Evolutionary conservation across 2,113 vertebrate species (phyloP), one percentile per base, ranked within the genome.

Genomic region (Mesoclemmys tuberculata): DNA sequence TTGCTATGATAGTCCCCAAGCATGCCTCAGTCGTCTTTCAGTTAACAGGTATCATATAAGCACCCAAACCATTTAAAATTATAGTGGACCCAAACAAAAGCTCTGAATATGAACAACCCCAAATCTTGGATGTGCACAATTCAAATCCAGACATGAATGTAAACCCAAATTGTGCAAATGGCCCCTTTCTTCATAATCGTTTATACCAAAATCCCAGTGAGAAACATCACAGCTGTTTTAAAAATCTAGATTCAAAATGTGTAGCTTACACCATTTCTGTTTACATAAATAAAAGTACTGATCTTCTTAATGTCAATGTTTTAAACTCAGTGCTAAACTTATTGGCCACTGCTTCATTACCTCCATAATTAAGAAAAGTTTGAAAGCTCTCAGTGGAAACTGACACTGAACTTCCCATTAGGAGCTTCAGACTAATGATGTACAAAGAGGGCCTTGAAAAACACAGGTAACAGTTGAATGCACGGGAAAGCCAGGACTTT

Each of bases 31-130:
- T 89, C 88, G 81, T 61, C 6, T 26, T 85, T 80, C 24, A 85
- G 81, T 44, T 4, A 41, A 9, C 2, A 35, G 38, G 85, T 49
- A 85, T 0, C 0, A 80, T 10, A 90, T 31, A 51, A 90, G 58
- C 56, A 82, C 13, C 27, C 2, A 0, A 2, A 1, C 10, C 27
- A 82, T 54, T 8, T 21, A 83, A n/a, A 83, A 48, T 1, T 8
- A 61, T 61, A 16, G 16, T 8, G 58, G 29, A 61, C 79, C 19
- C 12, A 6, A 10, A 18, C 1, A 35, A 58, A 6, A 12, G 38
- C 48, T 51, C 56, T 38, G 68, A 41, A 41, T 74, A 41, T 22
- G n/a, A 74, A 74, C 21, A n/a, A 41, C n/a, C 19, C 18, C 19
- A 74, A 24, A 41, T 41, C 8, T 75, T 75, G 38, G 38, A 44